Base-by-base conservation (phyloP, 2,113 vertebrate genomes). In the Myotis davidii region DNA sequence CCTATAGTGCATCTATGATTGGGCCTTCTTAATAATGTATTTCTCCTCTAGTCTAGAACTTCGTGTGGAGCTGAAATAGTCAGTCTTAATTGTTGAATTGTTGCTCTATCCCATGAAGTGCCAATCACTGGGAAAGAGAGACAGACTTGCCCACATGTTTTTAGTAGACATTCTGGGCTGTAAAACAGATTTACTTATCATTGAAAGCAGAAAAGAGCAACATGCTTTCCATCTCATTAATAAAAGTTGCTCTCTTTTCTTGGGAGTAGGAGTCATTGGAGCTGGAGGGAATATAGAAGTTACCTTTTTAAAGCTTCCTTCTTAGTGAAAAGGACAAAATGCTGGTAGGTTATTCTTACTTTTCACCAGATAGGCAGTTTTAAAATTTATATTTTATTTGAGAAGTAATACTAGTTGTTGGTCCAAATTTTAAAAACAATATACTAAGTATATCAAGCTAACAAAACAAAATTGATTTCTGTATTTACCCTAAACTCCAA, bases 301-400 rank as follows among this genome's bases (percentile, higher is more conserved):
- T 86, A 65, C 18, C n/a, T 85, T 94, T 64, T 45, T 88, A 88
- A 73, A 86, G 5, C 25, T 73, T 93, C 25, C 29, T 78, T 32
- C 4, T 93, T 81, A 90, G n/a, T 18, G 14, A 29, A 32, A 95
- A 69, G 21, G 6, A 45, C 52, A 81, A 79, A 86, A 50, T 73
- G 18, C 34, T 95, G 6, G 29, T 85, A 69, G 29, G 77, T 78
- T 59, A 89, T 83, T 88, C 45, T 87, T 87, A 34, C 27, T 14
- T 95, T 93, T 86, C 50, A 37, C 50, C 13, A 91, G 45, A 14
- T 64, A 94, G 76, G 16, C 64, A 37, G 54, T 88, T 92, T 83
- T 64, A 65, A 67, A 92, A 70, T 88, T 59, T 94, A 65, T 56
- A 90, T 74, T 56, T 81, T 92, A 86, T 59, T 73, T 78, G 67